Conservation (phyloP, 2,888 invertebrate genomes). For the Belgica antarctica region DNA sequence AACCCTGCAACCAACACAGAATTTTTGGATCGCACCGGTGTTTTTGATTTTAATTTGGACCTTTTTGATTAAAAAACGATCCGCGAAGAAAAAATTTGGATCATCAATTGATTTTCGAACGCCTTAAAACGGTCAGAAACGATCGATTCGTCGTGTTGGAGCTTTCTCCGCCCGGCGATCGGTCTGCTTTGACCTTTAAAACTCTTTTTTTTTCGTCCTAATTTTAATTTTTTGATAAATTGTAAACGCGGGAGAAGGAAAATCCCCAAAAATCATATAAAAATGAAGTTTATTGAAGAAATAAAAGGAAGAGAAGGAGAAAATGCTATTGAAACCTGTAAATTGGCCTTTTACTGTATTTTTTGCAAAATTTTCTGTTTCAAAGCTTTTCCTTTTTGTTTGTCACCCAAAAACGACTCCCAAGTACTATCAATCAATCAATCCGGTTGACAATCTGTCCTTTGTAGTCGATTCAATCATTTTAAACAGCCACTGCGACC, state of each 20-base stretch:
- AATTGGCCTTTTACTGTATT: conserved; percentile 13
- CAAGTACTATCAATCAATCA: no score
- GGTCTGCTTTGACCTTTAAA: no score
- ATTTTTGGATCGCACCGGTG: not conserved
- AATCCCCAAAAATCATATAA: not conserved
- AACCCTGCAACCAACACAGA: not conserved
- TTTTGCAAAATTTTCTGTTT: not conserved
- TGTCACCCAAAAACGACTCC: no score
- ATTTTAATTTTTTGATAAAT: conserved; percentile 14
- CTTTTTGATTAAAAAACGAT: not conserved
- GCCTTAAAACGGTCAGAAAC: conserved; percentile 3
- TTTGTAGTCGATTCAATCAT: no score
- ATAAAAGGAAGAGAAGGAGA: conserved; percentile 13
- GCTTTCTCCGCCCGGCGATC: no score
- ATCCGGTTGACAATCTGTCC: no score
- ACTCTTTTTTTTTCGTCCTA: conserved; percentile 6
- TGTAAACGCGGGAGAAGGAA: not conserved
- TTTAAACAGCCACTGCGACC: no score
- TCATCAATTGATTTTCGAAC: conserved; percentile 3
- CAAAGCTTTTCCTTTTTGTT: no score
- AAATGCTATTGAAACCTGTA: conserved; percentile 11
- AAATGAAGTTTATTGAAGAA: conserved; percentile 27
- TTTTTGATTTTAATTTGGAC: not conserved
- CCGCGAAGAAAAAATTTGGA: not conserved
- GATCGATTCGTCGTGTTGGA: no score